Conservation (phyloP, 2,888 invertebrate species). For the Metellina segmentata region DNA sequence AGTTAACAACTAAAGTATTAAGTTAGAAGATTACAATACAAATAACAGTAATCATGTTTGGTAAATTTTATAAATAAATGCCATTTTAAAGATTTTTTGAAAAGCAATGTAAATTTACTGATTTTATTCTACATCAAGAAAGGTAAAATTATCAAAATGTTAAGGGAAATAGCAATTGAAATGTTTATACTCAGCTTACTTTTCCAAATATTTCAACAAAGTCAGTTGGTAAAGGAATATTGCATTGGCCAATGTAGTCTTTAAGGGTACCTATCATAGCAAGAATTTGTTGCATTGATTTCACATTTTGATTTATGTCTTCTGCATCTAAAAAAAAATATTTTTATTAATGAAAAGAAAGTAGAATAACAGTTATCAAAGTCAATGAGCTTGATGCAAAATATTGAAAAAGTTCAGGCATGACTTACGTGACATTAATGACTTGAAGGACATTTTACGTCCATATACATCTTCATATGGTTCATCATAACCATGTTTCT, state of each 20-base stretch:
- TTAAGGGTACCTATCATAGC: conserved; percentile 87
- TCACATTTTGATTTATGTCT: conserved; percentile 88
- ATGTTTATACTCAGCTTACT: conserved; percentile 83
- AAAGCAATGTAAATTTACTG: too few relatives aligned
- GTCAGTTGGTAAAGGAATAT: conserved; percentile 91
- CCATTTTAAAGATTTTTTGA: too few relatives aligned
- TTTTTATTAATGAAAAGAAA: not conserved
- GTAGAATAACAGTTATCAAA: not conserved
- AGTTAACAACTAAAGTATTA: too few relatives aligned
- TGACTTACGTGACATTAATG: conserved; percentile 93
- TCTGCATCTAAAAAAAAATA: conserved; percentile 86
- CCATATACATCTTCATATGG: conserved; percentile 70
- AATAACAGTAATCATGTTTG: too few relatives aligned
- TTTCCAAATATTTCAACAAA: conserved; percentile 92
- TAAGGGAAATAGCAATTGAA: too few relatives aligned
- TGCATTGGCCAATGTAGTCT: conserved; percentile 86
- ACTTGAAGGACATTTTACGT: conserved; percentile 87
- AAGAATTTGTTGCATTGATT: conserved; percentile 89
- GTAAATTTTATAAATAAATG: too few relatives aligned
- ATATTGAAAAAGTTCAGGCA: not conserved
- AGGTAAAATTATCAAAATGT: too few relatives aligned
- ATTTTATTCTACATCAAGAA: too few relatives aligned
- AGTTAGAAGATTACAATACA: too few relatives aligned
- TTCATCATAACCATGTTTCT: conserved; percentile 62
- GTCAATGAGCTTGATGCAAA: not conserved